These are phyloP conservation scores for Cyprichromis sp. DNA, from an alignment of 2,113 vertebrate species.

Conservation along the genomic window DNA sequence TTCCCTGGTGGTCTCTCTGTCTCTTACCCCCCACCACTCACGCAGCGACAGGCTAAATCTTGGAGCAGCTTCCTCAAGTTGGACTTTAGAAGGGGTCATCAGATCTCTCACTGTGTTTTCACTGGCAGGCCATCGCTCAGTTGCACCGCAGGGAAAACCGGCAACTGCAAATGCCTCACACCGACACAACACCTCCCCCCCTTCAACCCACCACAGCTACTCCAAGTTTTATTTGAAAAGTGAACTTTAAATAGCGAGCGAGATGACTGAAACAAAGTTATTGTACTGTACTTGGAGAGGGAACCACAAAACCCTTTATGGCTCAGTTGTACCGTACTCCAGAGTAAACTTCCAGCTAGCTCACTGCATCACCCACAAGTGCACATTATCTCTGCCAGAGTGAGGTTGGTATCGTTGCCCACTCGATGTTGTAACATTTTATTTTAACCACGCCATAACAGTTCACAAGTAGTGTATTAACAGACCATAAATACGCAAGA, in stretches of 20 bases:
- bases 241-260: neutral
- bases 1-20: neutral
- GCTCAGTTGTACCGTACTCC: neutral
- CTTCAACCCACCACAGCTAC: neutral
- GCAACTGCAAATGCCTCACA: neutral
- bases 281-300: neutral
- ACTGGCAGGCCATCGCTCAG: constrained; percentile 44
- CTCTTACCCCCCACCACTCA: neutral
- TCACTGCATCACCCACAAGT: neutral
- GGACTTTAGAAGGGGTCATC: constrained; percentile 18
- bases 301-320: neutral
- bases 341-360: neutral
- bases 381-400: neutral
- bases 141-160: neutral
- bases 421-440: neutral
- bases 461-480: neutral
- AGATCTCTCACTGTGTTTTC: neutral
- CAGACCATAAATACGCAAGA: neutral
- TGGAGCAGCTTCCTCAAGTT: neutral
- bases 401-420: neutral
- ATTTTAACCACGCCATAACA: neutral
- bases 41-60: neutral
- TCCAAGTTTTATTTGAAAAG: neutral
- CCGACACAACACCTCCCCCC: neutral
- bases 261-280: neutral